Evolutionary conservation across 2,797 vertebrate species (phyloP), one percentile per base, ranked within the genome.

Genomic region (Graptemys geographica): DNA sequence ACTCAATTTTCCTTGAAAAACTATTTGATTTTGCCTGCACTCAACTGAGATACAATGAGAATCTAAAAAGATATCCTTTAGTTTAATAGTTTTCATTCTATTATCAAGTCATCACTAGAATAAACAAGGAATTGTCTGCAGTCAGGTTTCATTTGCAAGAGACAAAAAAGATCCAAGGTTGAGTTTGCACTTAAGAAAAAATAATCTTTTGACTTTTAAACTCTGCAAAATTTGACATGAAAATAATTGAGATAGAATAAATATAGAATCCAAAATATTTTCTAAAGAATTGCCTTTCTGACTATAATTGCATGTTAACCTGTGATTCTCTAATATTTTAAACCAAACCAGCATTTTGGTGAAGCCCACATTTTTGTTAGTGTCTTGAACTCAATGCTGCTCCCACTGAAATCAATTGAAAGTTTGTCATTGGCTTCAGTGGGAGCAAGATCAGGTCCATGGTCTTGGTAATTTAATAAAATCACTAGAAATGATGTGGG

Each of bases 161-260:
- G 51, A 9, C n/a, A 90, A 55, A 44, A 69, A 37, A 53, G 23
- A 55, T 69, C n/a, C 72, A 33, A 91, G 57, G 15, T 23, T 51
- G 12, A 89, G 83, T 92, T 49, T 72, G 57, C 83, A 79, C 4
- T 44, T 72, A 59, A 0, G 5, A 33, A 76, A 13, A 86, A 90
- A 82, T 59, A 56, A 3, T 87, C 31, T 11, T 37, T 41, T 74
- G 62, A 83, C 69, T 8, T 91, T 95, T 28, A 49, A 86, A 85
- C 9, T 33, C 37, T 11, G 25, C 25, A 55, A 31, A 55, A 84
- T 25, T 44, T 65, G 41, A 28, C 80, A 19, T 72, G 74, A 86
- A 96, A 95, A 84, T 78, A 28, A 18, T 49, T n/a, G 53, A 57
- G 56, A 89, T 41, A 47, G 82, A 87, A 90, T 10, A 90, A 83